Conservation (phyloP, 2,113 vertebrate species). For the Podarcis raffonei region DNA sequence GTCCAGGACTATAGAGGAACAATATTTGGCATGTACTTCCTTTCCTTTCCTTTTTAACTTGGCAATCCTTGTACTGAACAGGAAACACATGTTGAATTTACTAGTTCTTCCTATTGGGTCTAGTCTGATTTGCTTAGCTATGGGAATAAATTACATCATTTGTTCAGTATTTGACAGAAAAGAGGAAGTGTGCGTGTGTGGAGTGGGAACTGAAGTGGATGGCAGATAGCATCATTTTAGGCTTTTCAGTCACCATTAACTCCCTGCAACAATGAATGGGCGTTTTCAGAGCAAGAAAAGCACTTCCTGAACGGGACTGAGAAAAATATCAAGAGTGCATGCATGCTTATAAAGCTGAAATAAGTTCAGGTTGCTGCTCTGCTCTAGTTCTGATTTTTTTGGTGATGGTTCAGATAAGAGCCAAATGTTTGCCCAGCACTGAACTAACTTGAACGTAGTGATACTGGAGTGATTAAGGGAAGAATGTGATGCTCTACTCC, state of each 20-base stretch:
- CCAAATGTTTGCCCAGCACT: not conserved
- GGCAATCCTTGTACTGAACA: not conserved
- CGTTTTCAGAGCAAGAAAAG: not conserved
- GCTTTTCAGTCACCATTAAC: not conserved
- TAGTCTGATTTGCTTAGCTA: constrained; percentile 4
- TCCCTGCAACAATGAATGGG: not conserved
- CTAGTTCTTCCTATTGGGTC: not conserved
- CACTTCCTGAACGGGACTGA: not conserved
- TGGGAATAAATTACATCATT: constrained; percentile 12
- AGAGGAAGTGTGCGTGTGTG: not conserved
- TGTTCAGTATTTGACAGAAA: not conserved
- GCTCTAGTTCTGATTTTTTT: not conserved
- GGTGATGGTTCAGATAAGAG: not conserved
- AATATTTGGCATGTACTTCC: not conserved
- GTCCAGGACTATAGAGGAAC: not conserved
- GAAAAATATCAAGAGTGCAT: not conserved
- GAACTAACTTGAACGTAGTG: not conserved
- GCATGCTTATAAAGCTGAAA: not conserved
- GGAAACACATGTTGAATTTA: not conserved
- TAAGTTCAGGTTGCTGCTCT: not conserved
- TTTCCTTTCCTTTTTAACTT: not conserved
- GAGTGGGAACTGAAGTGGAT: not conserved
- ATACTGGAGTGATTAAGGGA: not conserved
- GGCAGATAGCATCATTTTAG: not conserved
- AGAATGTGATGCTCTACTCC: not conserved